Evolutionary conservation across 2,113 vertebrate species (phyloP), one percentile per base, ranked within the genome.

Genomic region (Hypomesus transpacificus): DNA sequence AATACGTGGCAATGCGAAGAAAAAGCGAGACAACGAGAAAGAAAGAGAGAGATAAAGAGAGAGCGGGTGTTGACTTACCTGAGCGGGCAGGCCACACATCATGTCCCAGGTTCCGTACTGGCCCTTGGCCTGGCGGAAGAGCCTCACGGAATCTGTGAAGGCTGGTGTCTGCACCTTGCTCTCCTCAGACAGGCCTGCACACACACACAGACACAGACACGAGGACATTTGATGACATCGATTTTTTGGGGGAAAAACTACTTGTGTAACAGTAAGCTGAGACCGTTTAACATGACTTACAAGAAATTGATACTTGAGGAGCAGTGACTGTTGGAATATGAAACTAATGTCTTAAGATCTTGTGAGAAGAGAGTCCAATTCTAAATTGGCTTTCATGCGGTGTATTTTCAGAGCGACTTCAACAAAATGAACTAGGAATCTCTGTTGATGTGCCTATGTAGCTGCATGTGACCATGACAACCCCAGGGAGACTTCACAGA

Each of bases 71-170:
- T 77, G 76, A 13, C 70, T 77, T 78, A 98, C 97, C 95, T 98
- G 96, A 61, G 88, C 87, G 39, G 95, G 91, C 0, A 84, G 91
- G 0, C 97, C 97, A 3, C 96, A 96, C 66, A 98, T 94, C 97
- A 98, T 95, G 75, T 98, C 97, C 97, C 97, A 98, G 68, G 96
- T 98, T 84, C 96, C 96, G 0, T 94, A 98, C 67, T 95, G 90
- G 63, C 94, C 94, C 75, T 89, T 91, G 0, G 90, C 80, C 89
- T 98, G 96, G 14, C 97, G 95, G 82, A 95, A 95, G 82, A 96
- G 94, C 74, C 96, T 92, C 28, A 98, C 89, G 2, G 96, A 92
- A 0, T 95, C 95, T 0, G 96, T 97, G 85, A 98, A 98, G 0
- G 96, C 95, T 0, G 95, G 95, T 0, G 94, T 95, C 85, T 98